Conservation (phyloP, 1,140 invertebrate species). For the Heliconius melpomene region DNA sequence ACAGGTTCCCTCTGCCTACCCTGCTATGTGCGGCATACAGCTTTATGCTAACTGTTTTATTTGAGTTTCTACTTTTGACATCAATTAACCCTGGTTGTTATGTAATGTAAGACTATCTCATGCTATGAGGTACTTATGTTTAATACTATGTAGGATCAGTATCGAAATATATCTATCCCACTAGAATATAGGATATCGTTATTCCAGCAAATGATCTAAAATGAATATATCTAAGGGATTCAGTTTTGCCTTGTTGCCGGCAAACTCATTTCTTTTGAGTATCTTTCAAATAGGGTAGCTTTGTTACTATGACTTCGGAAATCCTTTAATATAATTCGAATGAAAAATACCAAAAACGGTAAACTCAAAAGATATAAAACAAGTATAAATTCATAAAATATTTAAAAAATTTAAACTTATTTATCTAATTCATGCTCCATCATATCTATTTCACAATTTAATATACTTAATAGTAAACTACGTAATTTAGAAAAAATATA, state of each 20-base stretch:
- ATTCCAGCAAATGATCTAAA: slow-evolving; percentile 13
- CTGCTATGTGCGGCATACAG: too few species aligned
- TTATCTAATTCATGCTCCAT: too few species aligned
- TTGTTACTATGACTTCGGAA: slow-evolving; percentile 9
- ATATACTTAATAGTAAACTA: neutral
- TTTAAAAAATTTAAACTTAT: too few species aligned
- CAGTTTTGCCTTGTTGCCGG: slow-evolving; percentile 1
- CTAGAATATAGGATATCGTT: slow-evolving; percentile 15
- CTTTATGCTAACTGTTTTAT: too few species aligned
- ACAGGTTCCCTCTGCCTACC: too few species aligned
- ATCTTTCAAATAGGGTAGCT: slow-evolving; percentile 15
- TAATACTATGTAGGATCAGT: neutral
- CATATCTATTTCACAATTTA: too few species aligned
- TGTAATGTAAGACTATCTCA: neutral
- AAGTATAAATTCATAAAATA: too few species aligned
- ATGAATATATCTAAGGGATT: slow-evolving; percentile 8
- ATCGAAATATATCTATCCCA: slow-evolving; percentile 5
- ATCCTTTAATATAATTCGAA: neutral
- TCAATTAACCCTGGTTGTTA: too few species aligned
- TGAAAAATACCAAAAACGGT: neutral
- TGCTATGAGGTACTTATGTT: neutral
- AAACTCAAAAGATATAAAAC: too few species aligned
- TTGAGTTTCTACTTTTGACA: too few species aligned
- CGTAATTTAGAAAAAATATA: neutral
- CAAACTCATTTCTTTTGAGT: slow-evolving; percentile 20